phyloP scores from a whole-genome alignment of 2,113 vertebrate genomes.

The Carlito syrichta region DNA sequence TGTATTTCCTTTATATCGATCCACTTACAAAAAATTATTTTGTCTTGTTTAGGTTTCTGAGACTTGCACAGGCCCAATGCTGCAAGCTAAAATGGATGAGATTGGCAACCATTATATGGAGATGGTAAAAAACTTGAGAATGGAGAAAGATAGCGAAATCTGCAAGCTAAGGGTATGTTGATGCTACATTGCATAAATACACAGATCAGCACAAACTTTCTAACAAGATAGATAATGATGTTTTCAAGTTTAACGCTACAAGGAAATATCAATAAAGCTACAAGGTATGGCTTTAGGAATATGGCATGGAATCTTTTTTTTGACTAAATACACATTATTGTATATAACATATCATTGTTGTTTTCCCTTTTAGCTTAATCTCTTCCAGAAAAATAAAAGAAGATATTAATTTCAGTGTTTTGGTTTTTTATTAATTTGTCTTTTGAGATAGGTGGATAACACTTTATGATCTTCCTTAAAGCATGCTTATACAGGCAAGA shows the following conservation, averaged over 20 bases:
- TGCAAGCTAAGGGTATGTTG: conserved; percentile 86
- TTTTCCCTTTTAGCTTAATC: conserved; percentile 15
- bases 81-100: conserved; percentile 91
- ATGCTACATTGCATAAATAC: conserved; percentile 19
- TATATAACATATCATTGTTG: background rate
- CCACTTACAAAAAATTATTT: conserved; percentile 18
- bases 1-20: conserved; percentile 5
- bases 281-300: conserved; percentile 30
- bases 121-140: conserved; percentile 86
- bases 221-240: background rate
- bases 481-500: background rate
- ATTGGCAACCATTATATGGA: conserved; percentile 91
- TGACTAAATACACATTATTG: background rate
- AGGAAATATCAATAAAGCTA: conserved; percentile 2
- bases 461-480: background rate
- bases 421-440: background rate
- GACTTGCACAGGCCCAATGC: conserved; percentile 76
- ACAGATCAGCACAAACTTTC: background rate
- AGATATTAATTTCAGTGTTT: background rate
- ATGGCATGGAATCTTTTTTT: background rate
- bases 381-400: background rate
- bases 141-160: conserved; percentile 93
- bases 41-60: conserved; percentile 78
- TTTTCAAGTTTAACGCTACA: conserved; percentile 26
- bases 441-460: background rate